phyloP scores from a whole-genome alignment of 2,797 vertebrate genomes.

The Trematomus bernacchii region DNA sequence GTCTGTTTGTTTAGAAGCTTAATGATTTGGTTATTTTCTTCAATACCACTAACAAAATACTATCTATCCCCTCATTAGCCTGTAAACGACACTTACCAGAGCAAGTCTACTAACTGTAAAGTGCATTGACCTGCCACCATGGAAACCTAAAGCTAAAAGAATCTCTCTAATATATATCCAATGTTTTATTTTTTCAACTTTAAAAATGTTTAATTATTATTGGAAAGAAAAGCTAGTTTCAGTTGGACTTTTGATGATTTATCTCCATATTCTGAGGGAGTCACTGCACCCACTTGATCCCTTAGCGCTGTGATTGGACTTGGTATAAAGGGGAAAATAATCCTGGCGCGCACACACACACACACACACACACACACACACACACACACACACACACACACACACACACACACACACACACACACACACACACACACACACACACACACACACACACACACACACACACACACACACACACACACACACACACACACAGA shows the following conservation, averaged over 20 bases:
- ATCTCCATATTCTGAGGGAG: conserved; percentile 9
- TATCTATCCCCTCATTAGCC: not conserved
- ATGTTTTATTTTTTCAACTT: not conserved
- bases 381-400: no score
- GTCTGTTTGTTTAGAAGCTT: conserved; percentile 49
- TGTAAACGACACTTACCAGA: conserved; percentile 2
- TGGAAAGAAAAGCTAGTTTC: not conserved
- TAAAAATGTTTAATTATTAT: not conserved
- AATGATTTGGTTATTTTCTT: conserved; percentile 29
- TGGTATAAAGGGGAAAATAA: conserved; percentile 23
- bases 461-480: conserved; percentile 7
- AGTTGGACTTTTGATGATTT: not conserved
- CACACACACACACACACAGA: conserved; percentile 1
- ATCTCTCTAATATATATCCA: not conserved
- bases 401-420: no score
- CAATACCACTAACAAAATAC: conserved; percentile 32
- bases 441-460: no score
- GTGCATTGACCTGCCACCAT: not conserved
- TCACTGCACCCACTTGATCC: conserved; percentile 2
- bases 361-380: no score
- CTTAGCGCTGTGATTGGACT: conserved; percentile 19
- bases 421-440: no score
- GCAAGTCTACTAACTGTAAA: not conserved
- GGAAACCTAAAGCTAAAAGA: not conserved
- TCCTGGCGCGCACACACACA: not conserved